Percentiles rank a stretch among this genome's conserved stretches.
These are phyloP conservation scores for Zapus hudsonius DNA, from an alignment of 2,113 vertebrate genomes.

Conservation along the genomic window DNA sequence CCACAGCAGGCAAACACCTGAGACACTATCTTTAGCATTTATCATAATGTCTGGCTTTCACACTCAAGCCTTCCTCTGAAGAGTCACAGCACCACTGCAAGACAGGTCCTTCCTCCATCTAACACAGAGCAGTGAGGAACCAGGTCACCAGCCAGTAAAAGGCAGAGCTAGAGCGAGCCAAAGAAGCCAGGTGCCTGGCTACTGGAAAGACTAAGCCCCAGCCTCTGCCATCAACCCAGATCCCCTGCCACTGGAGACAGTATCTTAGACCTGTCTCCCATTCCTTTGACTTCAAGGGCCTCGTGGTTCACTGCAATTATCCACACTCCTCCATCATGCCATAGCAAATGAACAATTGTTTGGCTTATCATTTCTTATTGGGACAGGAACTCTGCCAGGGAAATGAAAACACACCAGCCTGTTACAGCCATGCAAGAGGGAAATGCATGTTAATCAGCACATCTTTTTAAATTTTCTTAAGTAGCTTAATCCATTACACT, in stretches of 20 bases:
- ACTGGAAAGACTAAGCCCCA: neutral
- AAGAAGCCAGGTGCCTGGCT: neutral
- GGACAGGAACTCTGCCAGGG: slow-evolving; percentile 44
- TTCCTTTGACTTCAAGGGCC: neutral
- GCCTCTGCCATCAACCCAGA: neutral
- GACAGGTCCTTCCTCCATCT: neutral
- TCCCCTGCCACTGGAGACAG: neutral
- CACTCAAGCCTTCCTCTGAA: neutral
- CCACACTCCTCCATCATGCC: slow-evolving; percentile 9
- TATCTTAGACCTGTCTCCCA: neutral
- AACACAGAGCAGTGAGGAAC: neutral
- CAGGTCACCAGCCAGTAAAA: neutral
- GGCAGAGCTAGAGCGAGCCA: neutral
- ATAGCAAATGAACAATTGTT: slow-evolving; percentile 37
- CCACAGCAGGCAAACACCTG: neutral
- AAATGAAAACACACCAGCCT: neutral
- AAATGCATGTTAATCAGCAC: slow-evolving; percentile 21
- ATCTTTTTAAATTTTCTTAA: slow-evolving; percentile 68
- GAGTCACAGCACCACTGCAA: neutral
- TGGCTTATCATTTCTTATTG: slow-evolving; percentile 68
- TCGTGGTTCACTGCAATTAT: neutral
- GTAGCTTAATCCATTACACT: slow-evolving; percentile 72
- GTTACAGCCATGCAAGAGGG: neutral
- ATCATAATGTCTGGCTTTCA: neutral
- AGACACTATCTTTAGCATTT: neutral